These are phyloP conservation scores for Eolophus roseicapilla DNA, from an alignment of 2,113 vertebrate genomes.

Conservation along the genomic window DNA sequence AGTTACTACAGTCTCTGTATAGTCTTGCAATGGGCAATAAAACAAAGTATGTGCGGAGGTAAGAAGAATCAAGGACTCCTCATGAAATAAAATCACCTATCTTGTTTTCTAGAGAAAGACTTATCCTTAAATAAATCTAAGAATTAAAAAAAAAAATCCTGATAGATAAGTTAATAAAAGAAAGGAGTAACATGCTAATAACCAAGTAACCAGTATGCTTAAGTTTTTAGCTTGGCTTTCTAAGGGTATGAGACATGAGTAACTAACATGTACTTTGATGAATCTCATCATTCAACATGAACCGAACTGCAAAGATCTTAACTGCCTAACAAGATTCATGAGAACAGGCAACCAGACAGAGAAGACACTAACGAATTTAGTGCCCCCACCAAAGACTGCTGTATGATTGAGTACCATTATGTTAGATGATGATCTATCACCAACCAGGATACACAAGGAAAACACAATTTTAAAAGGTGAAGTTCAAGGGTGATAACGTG, in stretches of 20 bases:
- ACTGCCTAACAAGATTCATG: not conserved
- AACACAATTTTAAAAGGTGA: not conserved
- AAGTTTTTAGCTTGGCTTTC: not conserved
- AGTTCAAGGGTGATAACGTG: not conserved
- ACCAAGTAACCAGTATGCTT: not conserved
- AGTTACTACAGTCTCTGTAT: not conserved
- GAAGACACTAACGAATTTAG: not conserved
- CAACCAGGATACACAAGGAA: not conserved
- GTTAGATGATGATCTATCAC: not conserved
- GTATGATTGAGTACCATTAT: not conserved
- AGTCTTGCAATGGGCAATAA: not conserved
- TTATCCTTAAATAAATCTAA: not conserved
- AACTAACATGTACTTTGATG: not conserved
- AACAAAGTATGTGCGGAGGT: accelerated
- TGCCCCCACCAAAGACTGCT: not conserved
- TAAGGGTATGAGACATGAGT: not conserved
- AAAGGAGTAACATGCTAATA: not conserved
- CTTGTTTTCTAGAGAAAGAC: not conserved
- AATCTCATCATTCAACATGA: not conserved
- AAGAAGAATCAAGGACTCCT: not conserved
- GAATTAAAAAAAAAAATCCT: not conserved
- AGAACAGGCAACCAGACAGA: not conserved
- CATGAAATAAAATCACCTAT: not conserved
- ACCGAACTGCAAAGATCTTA: not conserved
- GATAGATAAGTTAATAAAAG: not conserved